Base-by-base conservation (phyloP, 2,113 vertebrate genomes). In the Meleagris gallopavo region DNA sequence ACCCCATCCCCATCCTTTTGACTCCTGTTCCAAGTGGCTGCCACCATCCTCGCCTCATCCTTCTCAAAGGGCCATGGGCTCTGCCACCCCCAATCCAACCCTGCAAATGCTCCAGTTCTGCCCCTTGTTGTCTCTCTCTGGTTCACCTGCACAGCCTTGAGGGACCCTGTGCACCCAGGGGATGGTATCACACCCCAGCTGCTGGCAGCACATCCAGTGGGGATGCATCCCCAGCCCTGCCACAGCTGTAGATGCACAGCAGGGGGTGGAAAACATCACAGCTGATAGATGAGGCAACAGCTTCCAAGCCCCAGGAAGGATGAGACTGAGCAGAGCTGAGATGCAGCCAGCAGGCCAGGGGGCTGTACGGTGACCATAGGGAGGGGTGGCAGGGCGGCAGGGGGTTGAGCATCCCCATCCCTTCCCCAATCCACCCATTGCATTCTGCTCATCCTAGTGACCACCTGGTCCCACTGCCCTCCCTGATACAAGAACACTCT, bases 351-450 rank as follows among this genome's bases (percentile, higher is more conserved):
- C 45, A 6, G 66, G 43, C 17, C 32, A n/a, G 3, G 13, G 30
- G 40, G 19, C 40, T 32, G 40, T 20, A n/a, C 10, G 3, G 24
- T 0, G 1, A 29, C 60, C 2, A 1, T 0, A 7, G 46, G 69
- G 60, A 83, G 36, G 46, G 55, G 61, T 3, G 7, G 66, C 52
- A 9, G 15, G 27, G 52, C 52, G 16, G 54, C 54, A 55, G 54
- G 54, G 78, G 71, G 41, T 65, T 61, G 66, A 86, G 78, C 66
- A 29, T 54, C 41, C 70, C 62, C 0, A 0, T 16, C 41, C 57
- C 52, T 25, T 62, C 34, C 70, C 27, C 0, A 0, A 34, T 43
- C 72, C 6, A 9, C 30, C 61, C 8, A 6, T 29, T 2, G 0
- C 2, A 1, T 43, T 40, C 60, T 62, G 29, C 22, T 34, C 4